phyloP scores from a whole-genome alignment of 2,888 invertebrate genomes.

The Rhorus exstirpatorius region DNA sequence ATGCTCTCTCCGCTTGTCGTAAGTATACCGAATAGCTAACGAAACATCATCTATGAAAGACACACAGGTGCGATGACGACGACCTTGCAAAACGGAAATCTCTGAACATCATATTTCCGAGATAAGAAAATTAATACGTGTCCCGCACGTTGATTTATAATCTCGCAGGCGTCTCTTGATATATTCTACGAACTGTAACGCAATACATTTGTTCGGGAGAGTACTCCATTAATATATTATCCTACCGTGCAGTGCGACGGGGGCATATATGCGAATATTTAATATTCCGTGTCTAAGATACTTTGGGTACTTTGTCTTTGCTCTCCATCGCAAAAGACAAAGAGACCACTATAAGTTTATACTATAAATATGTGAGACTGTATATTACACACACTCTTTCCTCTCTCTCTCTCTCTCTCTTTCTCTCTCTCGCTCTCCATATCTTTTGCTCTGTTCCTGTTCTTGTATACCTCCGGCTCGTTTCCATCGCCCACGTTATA shows the following conservation, averaged over 20 bases:
- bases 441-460: conserved; percentile 30
- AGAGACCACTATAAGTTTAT: conserved; percentile 44
- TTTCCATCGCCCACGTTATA: conserved; percentile 64
- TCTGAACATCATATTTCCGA: conserved; percentile 27
- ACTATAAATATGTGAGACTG: conserved; percentile 51
- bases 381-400: conserved; percentile 47
- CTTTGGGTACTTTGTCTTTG: conserved; percentile 63
- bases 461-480: conserved; percentile 53
- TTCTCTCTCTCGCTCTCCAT: background rate
- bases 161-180: conserved; percentile 43
- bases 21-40: too few species aligned
- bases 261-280: conserved; percentile 38
- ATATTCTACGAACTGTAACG: conserved; percentile 47
- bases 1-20: too few species aligned
- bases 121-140: conserved; percentile 65
- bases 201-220: conserved; percentile 10
- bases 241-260: conserved; percentile 4
- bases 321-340: conserved; percentile 48
- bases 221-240: conserved; percentile 61
- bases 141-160: conserved; percentile 59
- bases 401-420: background rate
- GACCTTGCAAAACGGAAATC: conserved; percentile 53
- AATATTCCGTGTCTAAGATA: conserved; percentile 48
- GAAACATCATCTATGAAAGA: conserved; percentile 7
- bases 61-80: conserved; percentile 12